Evolutionary conservation across 2,888 invertebrate genomes (phyloP).

Genomic region (Rhogogaster chlorosoma): DNA sequence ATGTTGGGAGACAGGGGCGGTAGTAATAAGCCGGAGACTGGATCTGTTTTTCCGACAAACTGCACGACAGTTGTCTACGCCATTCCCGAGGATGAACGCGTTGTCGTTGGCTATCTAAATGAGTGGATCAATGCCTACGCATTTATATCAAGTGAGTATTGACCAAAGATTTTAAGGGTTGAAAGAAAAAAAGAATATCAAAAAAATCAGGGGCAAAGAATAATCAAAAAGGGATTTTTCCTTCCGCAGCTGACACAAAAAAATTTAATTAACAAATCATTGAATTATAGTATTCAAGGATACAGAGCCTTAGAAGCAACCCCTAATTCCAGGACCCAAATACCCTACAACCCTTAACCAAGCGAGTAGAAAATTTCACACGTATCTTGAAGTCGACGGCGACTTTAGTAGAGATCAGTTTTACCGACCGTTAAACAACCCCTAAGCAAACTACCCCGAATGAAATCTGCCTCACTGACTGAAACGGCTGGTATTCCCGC

Average conservation of each 20-base stretch:
- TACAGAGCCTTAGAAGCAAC: neutral
- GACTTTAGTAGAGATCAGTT: neutral
- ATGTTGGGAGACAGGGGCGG: constrained; percentile 67
- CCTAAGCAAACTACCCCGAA: neutral
- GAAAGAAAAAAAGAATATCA: neutral
- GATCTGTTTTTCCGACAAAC: constrained; percentile 72
- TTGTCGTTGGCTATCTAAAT: constrained; percentile 83
- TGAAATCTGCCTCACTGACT: constrained; percentile 25
- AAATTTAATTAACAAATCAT: neutral
- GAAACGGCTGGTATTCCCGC: neutral
- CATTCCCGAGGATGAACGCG: constrained; percentile 76
- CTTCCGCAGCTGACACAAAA: neutral
- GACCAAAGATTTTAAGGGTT: neutral
- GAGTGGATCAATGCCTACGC: constrained; percentile 86
- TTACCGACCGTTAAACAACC: constrained; percentile 17
- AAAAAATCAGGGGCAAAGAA: neutral
- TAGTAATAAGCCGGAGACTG: constrained; percentile 64
- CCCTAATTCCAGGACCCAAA: neutral
- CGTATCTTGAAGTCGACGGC: neutral
- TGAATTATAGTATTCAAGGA: neutral
- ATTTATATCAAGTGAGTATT: constrained; percentile 85
- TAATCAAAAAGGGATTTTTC: neutral
- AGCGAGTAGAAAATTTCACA: constrained; percentile 9
- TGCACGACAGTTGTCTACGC: constrained; percentile 79
- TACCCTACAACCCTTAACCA: neutral